Evolutionary conservation across 2,888 invertebrate species (phyloP).

Genomic region (Eupeodes latifasciatus): DNA sequence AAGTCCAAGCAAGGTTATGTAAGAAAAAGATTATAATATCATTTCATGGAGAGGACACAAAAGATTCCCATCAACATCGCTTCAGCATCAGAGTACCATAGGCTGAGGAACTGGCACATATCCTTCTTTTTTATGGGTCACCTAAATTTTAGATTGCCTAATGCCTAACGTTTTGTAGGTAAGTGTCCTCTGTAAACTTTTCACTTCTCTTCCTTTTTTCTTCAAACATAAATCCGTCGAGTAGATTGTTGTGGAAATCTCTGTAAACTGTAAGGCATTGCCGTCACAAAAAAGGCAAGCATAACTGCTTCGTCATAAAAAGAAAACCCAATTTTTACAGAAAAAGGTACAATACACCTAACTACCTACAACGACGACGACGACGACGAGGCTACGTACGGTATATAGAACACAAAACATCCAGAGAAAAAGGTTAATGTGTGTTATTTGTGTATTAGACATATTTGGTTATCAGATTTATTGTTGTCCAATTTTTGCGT

Average conservation of each 20-base stretch:
- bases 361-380: no score
- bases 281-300: background rate
- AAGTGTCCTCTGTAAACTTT: background rate
- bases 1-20: background rate
- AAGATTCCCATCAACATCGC: background rate
- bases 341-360: constrained; percentile 1
- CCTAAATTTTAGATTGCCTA: constrained; percentile 32
- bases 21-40: constrained; percentile 18
- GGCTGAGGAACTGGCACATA: background rate
- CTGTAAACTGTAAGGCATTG: constrained; percentile 25
- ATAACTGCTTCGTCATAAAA: constrained; percentile 20
- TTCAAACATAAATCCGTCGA: constrained; percentile 9
- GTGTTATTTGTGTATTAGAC: constrained; percentile 41
- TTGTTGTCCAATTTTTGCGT: constrained; percentile 47
- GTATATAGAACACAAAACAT: background rate
- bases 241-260: constrained; percentile 7
- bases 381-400: no score
- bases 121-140: constrained; percentile 23
- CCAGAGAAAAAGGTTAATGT: constrained; percentile 38
- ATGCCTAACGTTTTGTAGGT: constrained; percentile 3
- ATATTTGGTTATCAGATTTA: constrained; percentile 52
- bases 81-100: background rate
- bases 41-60: background rate
- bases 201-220: background rate
- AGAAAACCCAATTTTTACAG: constrained; percentile 19